Evolutionary conservation across 2,888 invertebrate genomes (phyloP).

Genomic region (Reticulitermes lucifugus): DNA sequence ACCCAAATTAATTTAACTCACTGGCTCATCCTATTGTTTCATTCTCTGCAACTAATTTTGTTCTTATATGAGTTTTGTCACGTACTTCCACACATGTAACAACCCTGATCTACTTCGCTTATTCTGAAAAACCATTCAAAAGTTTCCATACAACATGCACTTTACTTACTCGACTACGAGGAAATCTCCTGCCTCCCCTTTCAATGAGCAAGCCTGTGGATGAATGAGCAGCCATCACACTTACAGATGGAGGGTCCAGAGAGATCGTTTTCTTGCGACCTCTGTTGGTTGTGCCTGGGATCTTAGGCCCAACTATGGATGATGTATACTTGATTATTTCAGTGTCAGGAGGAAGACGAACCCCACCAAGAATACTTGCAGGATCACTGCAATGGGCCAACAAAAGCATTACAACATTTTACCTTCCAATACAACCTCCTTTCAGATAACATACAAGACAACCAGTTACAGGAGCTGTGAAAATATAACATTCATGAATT

Average conservation of each 20-base stretch:
- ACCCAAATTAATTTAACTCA: too few species aligned
- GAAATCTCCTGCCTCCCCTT: slow-evolving; percentile 61
- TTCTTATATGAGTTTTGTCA: too few species aligned
- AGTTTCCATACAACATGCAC: too few species aligned
- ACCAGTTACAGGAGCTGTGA: background rate
- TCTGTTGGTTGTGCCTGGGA: slow-evolving; percentile 85
- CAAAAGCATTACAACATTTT: too few species aligned
- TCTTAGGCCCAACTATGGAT: slow-evolving; percentile 87
- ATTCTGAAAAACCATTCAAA: too few species aligned
- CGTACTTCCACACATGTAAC: too few species aligned
- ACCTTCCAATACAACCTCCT: background rate
- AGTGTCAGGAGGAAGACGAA: slow-evolving; percentile 87
- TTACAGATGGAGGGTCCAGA: slow-evolving; percentile 78
- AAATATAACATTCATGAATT: too few species aligned
- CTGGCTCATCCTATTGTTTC: too few species aligned
- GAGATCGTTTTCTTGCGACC: slow-evolving; percentile 92
- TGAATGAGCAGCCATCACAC: slow-evolving; percentile 67
- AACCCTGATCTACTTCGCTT: too few species aligned
- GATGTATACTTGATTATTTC: slow-evolving; percentile 93
- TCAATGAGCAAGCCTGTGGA: slow-evolving; percentile 66
- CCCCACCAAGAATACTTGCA: slow-evolving; percentile 82
- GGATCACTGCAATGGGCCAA: slow-evolving; percentile 46
- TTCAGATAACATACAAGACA: background rate
- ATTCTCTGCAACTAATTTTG: too few species aligned
- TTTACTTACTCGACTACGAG: slow-evolving; percentile 55